Base-by-base conservation (phyloP, 2,888 invertebrate species). In the Drosophila peninsularis region DNA sequence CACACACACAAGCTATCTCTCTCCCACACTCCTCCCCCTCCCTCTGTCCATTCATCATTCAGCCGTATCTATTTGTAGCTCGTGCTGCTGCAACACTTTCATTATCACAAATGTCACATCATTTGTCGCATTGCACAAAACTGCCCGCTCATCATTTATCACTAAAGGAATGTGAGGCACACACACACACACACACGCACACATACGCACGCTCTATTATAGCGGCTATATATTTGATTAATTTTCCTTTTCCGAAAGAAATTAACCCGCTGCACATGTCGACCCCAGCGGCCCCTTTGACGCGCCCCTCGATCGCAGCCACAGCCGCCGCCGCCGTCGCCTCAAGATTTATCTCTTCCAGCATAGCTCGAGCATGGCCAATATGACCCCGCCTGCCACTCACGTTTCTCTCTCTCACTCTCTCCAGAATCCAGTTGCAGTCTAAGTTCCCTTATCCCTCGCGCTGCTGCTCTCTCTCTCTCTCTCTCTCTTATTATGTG, bases 231-330 rank as follows among this genome's bases (percentile, higher is more conserved):
- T 79, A 80, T 90, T 90, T 84, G 90, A 91, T 91, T 91, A 91
- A 91, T 91, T 83, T 82, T 71, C 79, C 82, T 91, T 90, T 90
- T 91, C 90, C 91, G 91, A 91, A 90, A 89, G 88, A 91, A 91
- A 91, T 91, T 91, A 91, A 91, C 90, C 91, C 90, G 79, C 81
- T 84, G 89, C 84, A 81, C 87, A 82, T 76, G 82, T 82, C 81
- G 78, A 85, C 81, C 66, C 63, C 62, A 76, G 81, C 84, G 89
- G 89, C 81, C 89, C 73, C 74, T 88, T 90, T 89, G 88, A 82
- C 75, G 69, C 76, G 71, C 54, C 71, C 72, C 63, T 77, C 77
- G 79, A 76, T 76, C 82, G 73, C 80, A 76, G 86, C 64, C 47
- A 41, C 50, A 75, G 50, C 30, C 49, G n/a, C 61, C 63, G 54